Conservation (phyloP, 2,113 vertebrate genomes). For the Nansenia antarctica region DNA sequence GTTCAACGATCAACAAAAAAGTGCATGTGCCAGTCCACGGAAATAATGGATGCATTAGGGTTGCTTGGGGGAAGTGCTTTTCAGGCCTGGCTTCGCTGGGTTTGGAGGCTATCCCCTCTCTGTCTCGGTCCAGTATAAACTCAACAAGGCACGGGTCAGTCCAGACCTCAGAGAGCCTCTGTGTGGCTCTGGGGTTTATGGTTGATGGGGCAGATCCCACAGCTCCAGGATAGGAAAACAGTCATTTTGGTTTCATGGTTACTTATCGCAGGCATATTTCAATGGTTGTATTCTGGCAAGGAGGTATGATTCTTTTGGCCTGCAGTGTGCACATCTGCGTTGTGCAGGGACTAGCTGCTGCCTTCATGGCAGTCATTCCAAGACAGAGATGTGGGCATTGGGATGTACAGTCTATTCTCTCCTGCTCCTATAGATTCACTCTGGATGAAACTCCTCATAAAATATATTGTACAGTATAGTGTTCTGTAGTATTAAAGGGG, state of each 20-base stretch:
- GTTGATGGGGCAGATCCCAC: constrained; percentile 53
- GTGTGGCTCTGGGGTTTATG: constrained; percentile 40
- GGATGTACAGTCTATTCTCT: constrained; percentile 22
- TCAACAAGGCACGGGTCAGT: constrained; percentile 41
- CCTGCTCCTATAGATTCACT: neutral
- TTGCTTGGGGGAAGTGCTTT: neutral
- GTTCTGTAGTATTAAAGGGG: neutral
- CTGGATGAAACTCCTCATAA: neutral
- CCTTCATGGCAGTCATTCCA: constrained; percentile 22
- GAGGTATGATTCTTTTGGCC: constrained; percentile 50
- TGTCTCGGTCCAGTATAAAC: constrained; percentile 50
- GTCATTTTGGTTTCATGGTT: constrained; percentile 66
- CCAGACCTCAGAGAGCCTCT: constrained; percentile 41
- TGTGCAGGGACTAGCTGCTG: constrained; percentile 43
- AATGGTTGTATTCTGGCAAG: constrained; percentile 60
- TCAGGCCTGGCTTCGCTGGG: neutral
- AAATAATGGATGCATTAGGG: neutral
- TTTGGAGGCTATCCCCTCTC: constrained; percentile 24
- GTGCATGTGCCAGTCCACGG: neutral
- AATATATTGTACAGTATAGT: neutral
- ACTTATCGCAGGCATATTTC: constrained; percentile 62
- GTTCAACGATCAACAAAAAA: too few relatives aligned
- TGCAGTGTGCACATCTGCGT: constrained; percentile 51
- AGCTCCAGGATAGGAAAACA: constrained; percentile 59
- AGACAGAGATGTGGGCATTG: constrained; percentile 19